Percentiles rank a stretch among this genome's conserved stretches.
Conservation (phyloP, 92 coral and sea anemone genomes). For the Phymanthus crucifer region DNA sequence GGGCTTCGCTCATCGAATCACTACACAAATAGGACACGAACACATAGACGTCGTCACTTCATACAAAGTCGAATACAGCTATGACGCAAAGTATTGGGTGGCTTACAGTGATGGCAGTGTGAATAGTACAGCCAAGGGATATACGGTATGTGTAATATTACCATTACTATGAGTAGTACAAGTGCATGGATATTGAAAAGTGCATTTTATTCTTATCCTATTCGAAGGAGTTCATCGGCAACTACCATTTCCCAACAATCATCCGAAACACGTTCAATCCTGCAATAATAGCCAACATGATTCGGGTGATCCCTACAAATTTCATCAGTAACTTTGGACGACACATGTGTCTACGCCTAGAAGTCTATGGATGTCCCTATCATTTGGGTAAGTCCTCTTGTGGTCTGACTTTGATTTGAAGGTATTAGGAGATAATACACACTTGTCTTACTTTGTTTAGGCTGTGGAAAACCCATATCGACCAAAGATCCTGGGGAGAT, state of each 20-base stretch:
- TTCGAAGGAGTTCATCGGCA: conserved; percentile 68
- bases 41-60: conserved; percentile 59
- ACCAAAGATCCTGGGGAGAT: conserved; percentile 47
- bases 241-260: conserved; percentile 26
- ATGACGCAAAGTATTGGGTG: conserved; percentile 62
- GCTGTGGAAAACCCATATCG: conserved; percentile 64
- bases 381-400: conserved; percentile 43
- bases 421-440: no score
- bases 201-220: neutral
- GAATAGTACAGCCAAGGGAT: conserved; percentile 54
- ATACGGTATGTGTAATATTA: conserved; percentile 28
- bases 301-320: conserved; percentile 67
- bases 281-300: conserved; percentile 61
- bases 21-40: conserved; percentile 3
- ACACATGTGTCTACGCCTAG: conserved; percentile 77
- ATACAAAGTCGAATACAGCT: conserved; percentile 67
- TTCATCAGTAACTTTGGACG: conserved; percentile 41
- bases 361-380: conserved; percentile 69
- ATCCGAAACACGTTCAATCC: conserved; percentile 44
- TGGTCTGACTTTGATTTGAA: neutral
- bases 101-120: conserved; percentile 41
- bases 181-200: neutral
- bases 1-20: conserved; percentile 27
- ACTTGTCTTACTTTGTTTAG: conserved; percentile 19
- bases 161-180: neutral